phyloP scores from a whole-genome alignment of 2,113 vertebrate species.

The Gymnorhina tibicen region DNA sequence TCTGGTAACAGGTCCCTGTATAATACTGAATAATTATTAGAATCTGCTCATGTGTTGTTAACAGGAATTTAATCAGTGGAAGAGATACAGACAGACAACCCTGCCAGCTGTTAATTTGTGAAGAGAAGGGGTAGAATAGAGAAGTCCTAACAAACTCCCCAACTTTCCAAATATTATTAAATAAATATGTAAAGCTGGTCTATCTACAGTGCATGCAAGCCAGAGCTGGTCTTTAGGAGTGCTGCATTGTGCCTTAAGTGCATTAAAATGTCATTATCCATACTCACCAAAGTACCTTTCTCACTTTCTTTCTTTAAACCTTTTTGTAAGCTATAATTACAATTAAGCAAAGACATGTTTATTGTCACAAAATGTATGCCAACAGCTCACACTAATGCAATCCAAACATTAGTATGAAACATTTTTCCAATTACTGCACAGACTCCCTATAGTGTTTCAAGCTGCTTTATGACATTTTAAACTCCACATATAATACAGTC shows the following conservation, averaged over 20 bases:
- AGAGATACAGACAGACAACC: not conserved
- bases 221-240: not conserved
- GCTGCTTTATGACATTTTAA: slow-evolving; percentile 83
- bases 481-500: slow-evolving; percentile 79
- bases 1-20: not conserved
- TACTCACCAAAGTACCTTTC: slow-evolving; percentile 4
- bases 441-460: slow-evolving; percentile 70
- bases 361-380: slow-evolving; percentile 55
- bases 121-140: not conserved
- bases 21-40: not conserved
- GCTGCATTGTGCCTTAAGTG: not conserved
- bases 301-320: slow-evolving; percentile 18
- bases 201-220: not conserved
- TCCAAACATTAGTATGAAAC: slow-evolving; percentile 68
- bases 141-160: not conserved
- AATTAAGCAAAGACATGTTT: slow-evolving; percentile 52
- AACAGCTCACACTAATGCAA: slow-evolving; percentile 53
- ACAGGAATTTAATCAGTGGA: not conserved
- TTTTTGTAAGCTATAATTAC: slow-evolving; percentile 58
- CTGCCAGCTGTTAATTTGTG: not conserved
- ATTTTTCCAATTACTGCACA: slow-evolving; percentile 68
- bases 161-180: not conserved
- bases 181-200: not conserved
- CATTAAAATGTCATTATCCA: slow-evolving; percentile 44
- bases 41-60: not conserved